Base-by-base conservation (phyloP, 2,888 invertebrate species). In the Gymnoscelis rufifasciata region DNA sequence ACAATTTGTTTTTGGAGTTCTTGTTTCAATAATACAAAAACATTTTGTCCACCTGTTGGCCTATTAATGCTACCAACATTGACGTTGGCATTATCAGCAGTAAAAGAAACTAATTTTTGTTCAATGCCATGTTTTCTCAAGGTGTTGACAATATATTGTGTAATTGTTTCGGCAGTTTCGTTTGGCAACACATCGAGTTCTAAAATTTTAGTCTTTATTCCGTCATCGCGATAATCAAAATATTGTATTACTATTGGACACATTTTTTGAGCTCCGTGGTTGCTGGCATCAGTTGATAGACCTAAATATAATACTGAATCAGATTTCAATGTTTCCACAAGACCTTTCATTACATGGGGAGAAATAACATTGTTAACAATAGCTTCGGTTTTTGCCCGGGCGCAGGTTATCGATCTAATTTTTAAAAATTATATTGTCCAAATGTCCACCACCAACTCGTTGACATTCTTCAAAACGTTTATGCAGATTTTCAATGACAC, bases 171-270 rank as follows among this genome's bases (percentile, higher is more conserved):
- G 1, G 38, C 27, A 35, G 27, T 39, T 39, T 39, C 28, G 12
- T 37, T 30, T 1, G 29, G 15, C 5, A 10, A 19, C 10, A 10
- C 23, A n/a, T 19, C 8, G 1, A 28, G 19, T 15, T 38, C 38
- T 10, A 38, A 12, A 1, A 38, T 3, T 38, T 38, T 38, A 15
- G 15, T 38, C 14, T 28, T 13, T 10, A 38, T 38, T 1, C 38
- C 38, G 26, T n/a, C 26, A 26, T n/a, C 26, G 7, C n/a, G 8
- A 26, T 7, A 26, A 26, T 61, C 56, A 42, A 65, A 64, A 38
- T 51, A 68, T 38, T 64, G 60, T 11, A 66, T 54, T n/a, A 66
- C 12, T 7, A 62, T 47, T 3, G 63, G 65, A 45, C 63, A 62
- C 35, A 61, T 47, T 49, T 63, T 55, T 44, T 49, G 40, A 4